A percentile compares a stretch with the other conserved stretches of the same genome.
Conservation (phyloP, 2,888 invertebrate genomes). For the Thecocarcelia acutangulata region DNA sequence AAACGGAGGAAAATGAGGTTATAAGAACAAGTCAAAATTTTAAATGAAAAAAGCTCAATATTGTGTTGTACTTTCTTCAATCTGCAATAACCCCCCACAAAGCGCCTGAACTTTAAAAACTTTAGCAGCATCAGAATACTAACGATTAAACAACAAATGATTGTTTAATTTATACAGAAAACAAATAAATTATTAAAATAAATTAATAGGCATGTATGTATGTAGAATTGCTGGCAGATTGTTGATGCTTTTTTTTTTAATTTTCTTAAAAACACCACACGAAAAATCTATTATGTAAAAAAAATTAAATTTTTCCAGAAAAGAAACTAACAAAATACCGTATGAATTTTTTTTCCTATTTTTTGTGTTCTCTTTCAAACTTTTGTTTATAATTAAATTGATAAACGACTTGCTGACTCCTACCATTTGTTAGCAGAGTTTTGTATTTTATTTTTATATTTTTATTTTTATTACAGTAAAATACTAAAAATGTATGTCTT, state of each 20-base stretch:
- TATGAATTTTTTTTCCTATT: background rate
- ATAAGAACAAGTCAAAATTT: constrained; percentile 41
- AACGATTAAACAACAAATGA: constrained; percentile 7
- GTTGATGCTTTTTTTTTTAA: background rate
- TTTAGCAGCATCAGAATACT: constrained; percentile 15
- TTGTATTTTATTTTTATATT: constrained; percentile 44
- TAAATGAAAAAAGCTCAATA: constrained; percentile 20
- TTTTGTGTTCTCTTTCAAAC: background rate
- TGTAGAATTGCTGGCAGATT: background rate
- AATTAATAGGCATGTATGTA: background rate
- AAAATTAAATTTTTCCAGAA: no score
- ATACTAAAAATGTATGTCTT: no score
- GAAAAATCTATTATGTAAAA: no score
- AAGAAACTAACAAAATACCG: no score
- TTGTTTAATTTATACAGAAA: background rate
- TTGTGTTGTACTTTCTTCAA: background rate
- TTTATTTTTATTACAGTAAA: no score
- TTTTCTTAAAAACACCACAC: no score
- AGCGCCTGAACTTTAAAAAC: constrained; percentile 18
- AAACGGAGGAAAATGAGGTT: constrained; percentile 34
- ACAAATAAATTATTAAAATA: constrained; percentile 5
- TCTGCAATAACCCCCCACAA: constrained; percentile 30
- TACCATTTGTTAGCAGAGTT: constrained; percentile 49
- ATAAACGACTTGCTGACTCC: constrained; percentile 13
- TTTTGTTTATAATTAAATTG: constrained; percentile 7